Base-by-base conservation (phyloP, 2,113 vertebrate species). In the Lampris megalopsis region DNA sequence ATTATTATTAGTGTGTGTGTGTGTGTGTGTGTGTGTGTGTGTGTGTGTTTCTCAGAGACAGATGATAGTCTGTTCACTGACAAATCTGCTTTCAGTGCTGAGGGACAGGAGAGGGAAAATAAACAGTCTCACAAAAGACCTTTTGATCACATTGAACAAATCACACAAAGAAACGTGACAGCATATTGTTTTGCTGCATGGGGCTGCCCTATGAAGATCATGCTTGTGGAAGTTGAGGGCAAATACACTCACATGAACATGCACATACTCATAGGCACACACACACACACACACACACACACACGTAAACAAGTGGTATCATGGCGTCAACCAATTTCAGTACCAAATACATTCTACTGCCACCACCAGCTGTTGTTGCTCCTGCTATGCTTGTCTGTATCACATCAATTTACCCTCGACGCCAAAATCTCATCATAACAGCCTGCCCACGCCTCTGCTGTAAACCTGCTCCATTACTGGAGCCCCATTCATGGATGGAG, bases 31-130 rank as follows among this genome's bases (percentile, higher is more conserved):
- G 6, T 41, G 68, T 63, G 49, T 61, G 60, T 3, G 67, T 48
- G 63, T 62, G 70, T 54, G 41, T 63, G n/a, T 8, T 45, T 66
- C 24, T 9, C 24, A 7, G 13, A 69, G 43, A 57, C 5, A 38
- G 57, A 52, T 36, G 65, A 63, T 75, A 10, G n/a, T 53, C 11
- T 53, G 37, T 9, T 37, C 56, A 58, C 6, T 9, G 9, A 37
- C 56, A 58, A 37, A 58, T 58, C 35, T 37, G 5, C 7, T 37
- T 38, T 37, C 6, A 36, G 2, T 38, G 36, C 6, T 2, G 35
- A 58, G 6, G 38, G 4, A 38, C 11, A 13, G 50, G n/a, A 53
- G 11, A 53, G 4, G n/a, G n/a, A n/a, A 5, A n/a, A n/a, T 66
- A 45, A 45, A 45, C 43, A 45, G 43, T 45, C 7, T 24, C 24